Evolutionary conservation across 2,888 invertebrate genomes (phyloP), one percentile per base, ranked within the genome.

Genomic region (Synanthedon myopaeformis): DNA sequence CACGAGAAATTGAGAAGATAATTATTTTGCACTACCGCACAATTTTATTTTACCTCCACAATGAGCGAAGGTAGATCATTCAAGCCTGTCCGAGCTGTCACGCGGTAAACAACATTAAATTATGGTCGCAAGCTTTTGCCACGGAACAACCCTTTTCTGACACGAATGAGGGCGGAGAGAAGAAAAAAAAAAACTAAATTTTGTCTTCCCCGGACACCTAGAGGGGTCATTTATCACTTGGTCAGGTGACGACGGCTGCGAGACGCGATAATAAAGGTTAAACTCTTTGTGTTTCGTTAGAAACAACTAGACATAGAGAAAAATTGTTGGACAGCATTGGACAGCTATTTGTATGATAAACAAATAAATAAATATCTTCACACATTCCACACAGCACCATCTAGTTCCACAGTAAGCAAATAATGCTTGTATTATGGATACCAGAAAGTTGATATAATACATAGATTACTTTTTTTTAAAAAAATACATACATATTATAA

Each of bases 151-250:
- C 49, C 49, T 49, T 49, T 14, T 19, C 19, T 49, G 51, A 51
- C 51, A 35, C 49, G 14, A 35, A 35, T 23, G 51, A 23, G 41
- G 41, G 51, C 12, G 41, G 28, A 28, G 28, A 28, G n/a, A n/a
- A n/a, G n/a, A n/a, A n/a, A n/a, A n/a, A n/a, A 51, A 13, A 35
- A 19, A 51, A 51, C 51, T 51, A 51, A 51, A 51, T 51, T 51
- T 49, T 49, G 49, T 49, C 49, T 49, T 49, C 17, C 49, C 19
- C 11, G 10, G 42, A 13, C 49, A 19, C 45, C 45, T 45, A 12
- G 49, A 11, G 17, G 14, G 49, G 19, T 49, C 49, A 49, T 49
- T 49, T 49, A 49, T 49, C 49, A 49, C 49, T 17, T 11, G 13
- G 6, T 13, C 13, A 14, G 49, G 49, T 45, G 13, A 13, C 49